Percentiles rank a stretch among this genome's conserved stretches.
These are phyloP conservation scores for Philhelius pedissequus DNA, from an alignment of 2,888 invertebrate genomes.

Conservation along the genomic window DNA sequence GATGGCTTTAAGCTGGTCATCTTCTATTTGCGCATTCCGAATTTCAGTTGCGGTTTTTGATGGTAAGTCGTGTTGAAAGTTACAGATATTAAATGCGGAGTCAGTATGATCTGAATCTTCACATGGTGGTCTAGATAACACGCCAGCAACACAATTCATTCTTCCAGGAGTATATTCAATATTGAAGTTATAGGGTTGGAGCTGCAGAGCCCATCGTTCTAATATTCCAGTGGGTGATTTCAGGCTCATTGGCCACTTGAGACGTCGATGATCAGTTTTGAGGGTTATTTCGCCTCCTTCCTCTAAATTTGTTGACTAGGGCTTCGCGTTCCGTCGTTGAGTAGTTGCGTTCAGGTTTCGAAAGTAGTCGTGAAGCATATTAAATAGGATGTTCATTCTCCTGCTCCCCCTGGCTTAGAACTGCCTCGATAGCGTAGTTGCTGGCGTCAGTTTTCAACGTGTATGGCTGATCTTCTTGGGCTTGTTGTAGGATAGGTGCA, in stretches of 20 bases:
- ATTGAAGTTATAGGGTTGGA: constrained; percentile 75
- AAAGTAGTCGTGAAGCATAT: not conserved
- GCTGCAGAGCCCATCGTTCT: constrained; percentile 77
- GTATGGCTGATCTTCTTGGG: no score
- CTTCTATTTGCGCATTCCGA: constrained; percentile 68
- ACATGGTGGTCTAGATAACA: constrained; percentile 48
- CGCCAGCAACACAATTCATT: constrained; percentile 71
- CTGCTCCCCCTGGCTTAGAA: not conserved
- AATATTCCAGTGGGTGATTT: constrained; percentile 76
- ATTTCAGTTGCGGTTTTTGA: constrained; percentile 53
- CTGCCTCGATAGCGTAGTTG: not conserved
- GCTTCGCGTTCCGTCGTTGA: constrained; percentile 77
- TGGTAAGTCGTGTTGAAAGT: constrained; percentile 50
- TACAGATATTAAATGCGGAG: not conserved
- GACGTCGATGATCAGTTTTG: constrained; percentile 27
- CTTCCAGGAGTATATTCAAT: constrained; percentile 77
- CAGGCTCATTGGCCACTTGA: constrained; percentile 43
- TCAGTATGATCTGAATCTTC: constrained; percentile 6
- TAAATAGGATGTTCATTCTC: not conserved
- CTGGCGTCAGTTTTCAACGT: constrained; percentile 52
- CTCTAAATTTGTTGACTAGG: constrained; percentile 70
- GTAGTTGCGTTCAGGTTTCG: not conserved
- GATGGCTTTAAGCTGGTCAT: constrained; percentile 44
- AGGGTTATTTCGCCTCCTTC: constrained; percentile 14
- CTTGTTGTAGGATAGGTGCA: not conserved